Evolutionary conservation across 2,113 vertebrate genomes (phyloP).

Genomic region (Gadus macrocephalus): DNA sequence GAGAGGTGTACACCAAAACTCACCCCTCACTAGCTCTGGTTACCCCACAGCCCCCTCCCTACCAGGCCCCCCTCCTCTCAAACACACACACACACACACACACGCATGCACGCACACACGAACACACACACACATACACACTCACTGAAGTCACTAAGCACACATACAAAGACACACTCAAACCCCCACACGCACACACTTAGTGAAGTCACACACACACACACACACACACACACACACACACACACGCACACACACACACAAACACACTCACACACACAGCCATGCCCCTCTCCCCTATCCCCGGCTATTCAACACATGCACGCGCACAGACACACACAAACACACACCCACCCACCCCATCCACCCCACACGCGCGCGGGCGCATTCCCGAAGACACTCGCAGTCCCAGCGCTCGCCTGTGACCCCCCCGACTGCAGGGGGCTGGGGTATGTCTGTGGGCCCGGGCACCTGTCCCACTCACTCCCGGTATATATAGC

Average conservation of each 20-base stretch:
- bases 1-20: conserved; percentile 23
- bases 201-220: neutral
- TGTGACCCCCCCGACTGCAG: conserved; percentile 39
- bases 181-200: conserved; percentile 17
- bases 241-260: conserved; percentile 17
- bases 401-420: conserved; percentile 33
- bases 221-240: conserved; percentile 16
- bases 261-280: conserved; percentile 1
- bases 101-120: conserved; percentile 16
- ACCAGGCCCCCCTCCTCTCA: conserved; percentile 4
- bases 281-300: conserved; percentile 6
- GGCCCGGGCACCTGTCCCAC: conserved; percentile 52
- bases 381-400: conserved; percentile 13
- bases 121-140: conserved; percentile 4
- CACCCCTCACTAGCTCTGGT: conserved; percentile 14
- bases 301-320: conserved; percentile 4
- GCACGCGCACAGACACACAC: conserved; percentile 7
- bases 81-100: conserved; percentile 6
- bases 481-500: conserved; percentile 61
- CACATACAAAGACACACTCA: conserved; percentile 12
- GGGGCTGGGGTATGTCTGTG: conserved; percentile 29
- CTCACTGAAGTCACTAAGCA: no score
- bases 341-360: conserved; percentile 13
- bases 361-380: conserved; percentile 10
- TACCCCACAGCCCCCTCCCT: conserved; percentile 29